Conservation (phyloP, 2,113 vertebrate species). For the Atrichornis clamosus region DNA sequence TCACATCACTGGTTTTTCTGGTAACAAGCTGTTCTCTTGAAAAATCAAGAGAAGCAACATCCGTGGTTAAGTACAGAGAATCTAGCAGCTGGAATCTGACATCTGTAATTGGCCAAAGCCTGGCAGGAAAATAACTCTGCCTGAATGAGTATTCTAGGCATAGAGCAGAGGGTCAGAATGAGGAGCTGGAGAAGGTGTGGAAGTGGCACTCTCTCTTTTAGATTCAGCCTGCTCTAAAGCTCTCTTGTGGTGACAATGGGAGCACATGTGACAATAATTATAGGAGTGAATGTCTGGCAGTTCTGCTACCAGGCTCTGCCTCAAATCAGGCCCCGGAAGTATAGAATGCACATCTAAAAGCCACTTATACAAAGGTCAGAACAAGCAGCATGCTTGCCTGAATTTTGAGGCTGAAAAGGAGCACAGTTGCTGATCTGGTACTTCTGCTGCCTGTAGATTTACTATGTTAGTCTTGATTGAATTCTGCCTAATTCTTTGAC, state of each 20-base stretch:
- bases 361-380: background rate
- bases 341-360: fast-evolving
- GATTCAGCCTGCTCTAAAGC: background rate
- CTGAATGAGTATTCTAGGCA: background rate
- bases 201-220: background rate
- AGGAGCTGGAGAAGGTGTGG: background rate
- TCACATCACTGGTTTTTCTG: background rate
- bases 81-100: background rate
- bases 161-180: background rate
- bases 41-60: background rate
- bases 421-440: fast-evolving
- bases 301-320: background rate
- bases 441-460: background rate
- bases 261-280: background rate
- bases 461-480: background rate
- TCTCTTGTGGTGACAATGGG: background rate
- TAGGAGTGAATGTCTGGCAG: background rate
- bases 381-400: background rate
- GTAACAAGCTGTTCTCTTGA: background rate
- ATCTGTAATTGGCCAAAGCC: background rate
- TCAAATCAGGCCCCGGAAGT: background rate
- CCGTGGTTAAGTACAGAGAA: background rate
- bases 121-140: background rate
- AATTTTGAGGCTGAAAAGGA: background rate
- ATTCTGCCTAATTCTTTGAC: background rate